phyloP scores from a whole-genome alignment of 2,113 vertebrate genomes.

The Pachycephala philippinensis region DNA sequence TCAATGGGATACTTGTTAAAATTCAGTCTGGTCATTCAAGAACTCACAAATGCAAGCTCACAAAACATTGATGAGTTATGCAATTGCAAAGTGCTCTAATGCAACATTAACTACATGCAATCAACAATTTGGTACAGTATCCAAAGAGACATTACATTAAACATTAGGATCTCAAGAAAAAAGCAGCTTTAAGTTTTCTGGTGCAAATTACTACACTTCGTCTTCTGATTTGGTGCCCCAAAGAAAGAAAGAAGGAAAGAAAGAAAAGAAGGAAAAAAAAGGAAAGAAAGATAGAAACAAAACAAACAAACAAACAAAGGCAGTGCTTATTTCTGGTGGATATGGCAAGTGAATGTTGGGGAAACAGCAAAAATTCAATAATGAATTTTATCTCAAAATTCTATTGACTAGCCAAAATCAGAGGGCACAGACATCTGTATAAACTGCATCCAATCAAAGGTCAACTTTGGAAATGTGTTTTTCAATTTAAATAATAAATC shows the following conservation, averaged over 20 bases:
- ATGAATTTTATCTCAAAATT: constrained; percentile 49
- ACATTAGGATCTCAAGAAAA: constrained; percentile 74
- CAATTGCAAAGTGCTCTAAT: constrained; percentile 89
- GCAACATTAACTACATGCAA: constrained; percentile 88
- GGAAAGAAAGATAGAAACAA: not conserved
- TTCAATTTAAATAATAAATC: constrained; percentile 9
- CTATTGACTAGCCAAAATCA: constrained; percentile 30
- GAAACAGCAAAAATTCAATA: constrained; percentile 56
- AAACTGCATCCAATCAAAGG: constrained; percentile 35
- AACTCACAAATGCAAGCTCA: constrained; percentile 87
- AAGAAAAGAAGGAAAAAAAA: not conserved
- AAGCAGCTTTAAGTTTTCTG: constrained; percentile 80
- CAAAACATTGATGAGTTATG: constrained; percentile 85
- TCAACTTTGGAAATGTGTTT: constrained; percentile 41
- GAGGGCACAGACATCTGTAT: constrained; percentile 47
- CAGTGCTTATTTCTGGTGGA: constrained; percentile 69
- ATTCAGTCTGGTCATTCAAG: constrained; percentile 71
- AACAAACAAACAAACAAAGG: not conserved
- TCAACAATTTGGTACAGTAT: constrained; percentile 81
- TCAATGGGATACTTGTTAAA: constrained; percentile 70
- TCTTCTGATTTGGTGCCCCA: constrained; percentile 75
- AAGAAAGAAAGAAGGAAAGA: not conserved
- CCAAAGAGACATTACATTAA: constrained; percentile 78
- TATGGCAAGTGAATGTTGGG: constrained; percentile 60
- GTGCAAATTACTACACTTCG: constrained; percentile 77